Conservation (phyloP, 2,113 vertebrate genomes). For the Chroicocephalus ridibundus region DNA sequence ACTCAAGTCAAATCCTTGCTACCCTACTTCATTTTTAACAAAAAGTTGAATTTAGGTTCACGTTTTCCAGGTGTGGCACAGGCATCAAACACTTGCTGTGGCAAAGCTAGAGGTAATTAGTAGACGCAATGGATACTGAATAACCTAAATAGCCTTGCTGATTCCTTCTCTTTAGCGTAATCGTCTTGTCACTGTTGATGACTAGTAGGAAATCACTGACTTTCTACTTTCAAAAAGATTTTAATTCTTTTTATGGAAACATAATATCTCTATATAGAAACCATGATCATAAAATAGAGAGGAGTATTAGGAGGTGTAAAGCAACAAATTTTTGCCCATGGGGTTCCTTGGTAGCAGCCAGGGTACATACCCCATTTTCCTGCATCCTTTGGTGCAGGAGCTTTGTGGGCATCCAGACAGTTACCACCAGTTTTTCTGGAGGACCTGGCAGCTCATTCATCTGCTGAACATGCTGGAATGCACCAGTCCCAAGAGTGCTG, state of each 20-base stretch:
- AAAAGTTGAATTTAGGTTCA: not conserved
- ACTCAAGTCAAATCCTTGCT: not conserved
- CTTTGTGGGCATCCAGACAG: not conserved
- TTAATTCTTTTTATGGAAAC: not conserved
- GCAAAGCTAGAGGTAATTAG: not conserved
- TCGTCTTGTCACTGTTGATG: not conserved
- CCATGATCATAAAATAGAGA: not conserved
- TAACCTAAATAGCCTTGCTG: not conserved
- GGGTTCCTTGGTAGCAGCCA: not conserved
- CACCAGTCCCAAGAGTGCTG: not conserved
- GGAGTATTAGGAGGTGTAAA: not conserved
- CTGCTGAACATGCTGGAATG: not conserved
- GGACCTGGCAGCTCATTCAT: not conserved
- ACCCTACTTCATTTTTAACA: not conserved
- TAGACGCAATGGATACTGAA: not conserved
- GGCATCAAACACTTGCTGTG: not conserved
- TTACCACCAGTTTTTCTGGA: not conserved
- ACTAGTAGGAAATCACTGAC: not conserved
- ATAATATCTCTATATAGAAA: not conserved
- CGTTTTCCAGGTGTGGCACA: not conserved
- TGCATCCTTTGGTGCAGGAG: not conserved
- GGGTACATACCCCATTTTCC: not conserved
- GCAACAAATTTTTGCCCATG: rapidly evolving
- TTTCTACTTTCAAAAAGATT: not conserved
- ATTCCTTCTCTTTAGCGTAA: not conserved